A percentile compares a stretch with the other conserved stretches of the same genome.
Conservation (phyloP, 2,113 vertebrate species). For the Rhinogobius similis region DNA sequence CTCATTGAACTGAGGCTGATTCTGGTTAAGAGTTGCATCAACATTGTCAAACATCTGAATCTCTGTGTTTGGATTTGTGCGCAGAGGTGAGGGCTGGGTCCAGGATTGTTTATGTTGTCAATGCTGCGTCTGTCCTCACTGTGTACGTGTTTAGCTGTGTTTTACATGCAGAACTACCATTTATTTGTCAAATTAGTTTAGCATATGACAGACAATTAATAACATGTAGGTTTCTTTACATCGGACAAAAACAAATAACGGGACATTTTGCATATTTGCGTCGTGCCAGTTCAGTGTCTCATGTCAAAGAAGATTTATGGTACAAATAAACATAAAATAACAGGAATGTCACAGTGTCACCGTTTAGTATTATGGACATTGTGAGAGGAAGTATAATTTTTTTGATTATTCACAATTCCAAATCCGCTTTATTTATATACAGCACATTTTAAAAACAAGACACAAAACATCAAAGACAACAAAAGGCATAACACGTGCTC, state of each 20-base stretch:
- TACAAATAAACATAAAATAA: too few relatives aligned
- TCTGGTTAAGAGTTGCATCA: constrained; percentile 28
- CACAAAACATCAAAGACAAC: too few relatives aligned
- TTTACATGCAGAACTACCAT: background rate
- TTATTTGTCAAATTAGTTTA: background rate
- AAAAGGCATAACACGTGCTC: too few relatives aligned
- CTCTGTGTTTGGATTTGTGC: constrained; percentile 36
- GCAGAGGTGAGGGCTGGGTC: constrained; percentile 36
- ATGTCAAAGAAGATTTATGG: too few relatives aligned
- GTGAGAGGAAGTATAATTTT: too few relatives aligned
- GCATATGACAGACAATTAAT: background rate
- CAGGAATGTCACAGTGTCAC: too few relatives aligned
- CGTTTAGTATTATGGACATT: too few relatives aligned
- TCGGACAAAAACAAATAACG: background rate
- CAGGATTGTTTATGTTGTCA: constrained; percentile 41
- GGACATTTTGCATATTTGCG: background rate
- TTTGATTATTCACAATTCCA: too few relatives aligned
- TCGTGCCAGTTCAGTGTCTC: too few relatives aligned
- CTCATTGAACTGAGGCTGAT: constrained; percentile 16
- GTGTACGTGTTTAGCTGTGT: constrained; percentile 42
- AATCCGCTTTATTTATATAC: too few relatives aligned
- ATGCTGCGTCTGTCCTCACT: constrained; percentile 22
- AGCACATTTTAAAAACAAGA: too few relatives aligned
- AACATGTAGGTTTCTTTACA: background rate
- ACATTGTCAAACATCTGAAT: constrained; percentile 41